phyloP scores from a whole-genome alignment of 2,797 vertebrate genomes.

The Allobates femoralis region DNA sequence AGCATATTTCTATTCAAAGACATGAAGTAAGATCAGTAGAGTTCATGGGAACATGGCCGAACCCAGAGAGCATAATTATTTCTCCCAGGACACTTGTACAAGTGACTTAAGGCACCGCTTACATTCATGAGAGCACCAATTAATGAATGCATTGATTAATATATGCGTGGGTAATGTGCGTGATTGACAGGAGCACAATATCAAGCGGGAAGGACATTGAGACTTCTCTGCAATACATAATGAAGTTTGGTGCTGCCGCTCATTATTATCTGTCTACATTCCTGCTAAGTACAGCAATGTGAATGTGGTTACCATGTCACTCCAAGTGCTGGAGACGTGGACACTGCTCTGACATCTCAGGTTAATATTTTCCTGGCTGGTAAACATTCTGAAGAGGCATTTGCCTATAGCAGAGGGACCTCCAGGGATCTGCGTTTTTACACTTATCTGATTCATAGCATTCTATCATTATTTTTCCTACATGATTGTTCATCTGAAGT shows the following conservation, averaged over 20 bases:
- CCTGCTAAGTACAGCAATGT: background rate
- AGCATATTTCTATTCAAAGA: conserved; percentile 9
- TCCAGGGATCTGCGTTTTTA: background rate
- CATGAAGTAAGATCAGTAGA: conserved; percentile 23
- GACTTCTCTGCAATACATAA: conserved; percentile 31
- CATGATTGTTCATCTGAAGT: conserved; percentile 3
- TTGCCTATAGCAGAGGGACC: background rate
- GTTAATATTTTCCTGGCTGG: conserved; percentile 21
- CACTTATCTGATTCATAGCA: background rate
- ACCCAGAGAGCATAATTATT: background rate
- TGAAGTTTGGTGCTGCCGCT: conserved; percentile 32
- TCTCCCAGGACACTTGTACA: background rate
- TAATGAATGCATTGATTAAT: conserved; percentile 21
- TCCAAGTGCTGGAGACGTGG: background rate
- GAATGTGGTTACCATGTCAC: conserved; percentile 43
- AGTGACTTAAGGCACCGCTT: conserved; percentile 2
- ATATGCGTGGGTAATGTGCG: background rate
- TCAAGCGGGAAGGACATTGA: conserved; percentile 8
- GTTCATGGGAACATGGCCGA: conserved; percentile 5
- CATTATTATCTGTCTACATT: conserved; percentile 41
- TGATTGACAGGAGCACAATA: conserved; percentile 47
- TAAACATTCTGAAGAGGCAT: conserved; percentile 1
- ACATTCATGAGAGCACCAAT: conserved; percentile 6
- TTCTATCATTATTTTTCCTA: conserved; percentile 24
- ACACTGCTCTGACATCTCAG: conserved; percentile 19